These are phyloP conservation scores for Megaleporinus macrocephalus DNA, from an alignment of 2,113 vertebrate species.

Conservation along the genomic window DNA sequence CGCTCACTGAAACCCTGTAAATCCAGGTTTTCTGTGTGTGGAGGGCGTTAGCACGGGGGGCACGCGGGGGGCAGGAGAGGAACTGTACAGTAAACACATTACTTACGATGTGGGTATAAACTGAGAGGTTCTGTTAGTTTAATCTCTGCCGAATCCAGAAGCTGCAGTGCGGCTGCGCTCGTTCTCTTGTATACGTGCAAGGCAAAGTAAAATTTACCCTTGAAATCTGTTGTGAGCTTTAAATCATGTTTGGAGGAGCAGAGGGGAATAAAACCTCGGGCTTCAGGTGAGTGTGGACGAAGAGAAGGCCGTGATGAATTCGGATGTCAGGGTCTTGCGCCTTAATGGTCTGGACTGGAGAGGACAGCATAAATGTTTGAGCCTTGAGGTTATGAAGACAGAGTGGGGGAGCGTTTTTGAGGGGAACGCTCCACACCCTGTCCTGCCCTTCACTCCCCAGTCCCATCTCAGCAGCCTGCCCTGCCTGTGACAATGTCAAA, in stretches of 20 bases:
- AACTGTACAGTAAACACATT: background rate
- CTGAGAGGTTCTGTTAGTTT: constrained; percentile 19
- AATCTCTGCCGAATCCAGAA: constrained; percentile 30
- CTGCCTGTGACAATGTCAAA: constrained; percentile 49
- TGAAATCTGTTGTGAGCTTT: constrained; percentile 15
- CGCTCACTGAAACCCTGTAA: constrained; percentile 5
- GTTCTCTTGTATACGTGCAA: background rate
- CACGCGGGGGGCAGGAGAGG: background rate
- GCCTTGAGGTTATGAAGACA: constrained; percentile 16
- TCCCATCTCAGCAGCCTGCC: constrained; percentile 38
- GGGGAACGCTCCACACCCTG: constrained; percentile 28
- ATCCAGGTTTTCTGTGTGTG: background rate
- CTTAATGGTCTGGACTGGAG: constrained; percentile 13
- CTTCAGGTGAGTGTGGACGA: background rate
- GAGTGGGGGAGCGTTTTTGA: constrained; percentile 17
- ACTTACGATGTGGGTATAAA: background rate
- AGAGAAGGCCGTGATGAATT: constrained; percentile 36
- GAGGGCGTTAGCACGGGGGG: background rate
- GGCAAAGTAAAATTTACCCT: constrained; percentile 18
- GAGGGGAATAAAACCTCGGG: constrained; percentile 14
- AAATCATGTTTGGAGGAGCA: constrained; percentile 8
- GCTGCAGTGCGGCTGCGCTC: background rate
- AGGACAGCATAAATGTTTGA: constrained; percentile 33
- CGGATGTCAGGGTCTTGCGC: constrained; percentile 27
- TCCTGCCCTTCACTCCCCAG: constrained; percentile 41